Base-by-base conservation (phyloP, 2,113 vertebrate genomes). In the Vanacampus margaritifer region DNA sequence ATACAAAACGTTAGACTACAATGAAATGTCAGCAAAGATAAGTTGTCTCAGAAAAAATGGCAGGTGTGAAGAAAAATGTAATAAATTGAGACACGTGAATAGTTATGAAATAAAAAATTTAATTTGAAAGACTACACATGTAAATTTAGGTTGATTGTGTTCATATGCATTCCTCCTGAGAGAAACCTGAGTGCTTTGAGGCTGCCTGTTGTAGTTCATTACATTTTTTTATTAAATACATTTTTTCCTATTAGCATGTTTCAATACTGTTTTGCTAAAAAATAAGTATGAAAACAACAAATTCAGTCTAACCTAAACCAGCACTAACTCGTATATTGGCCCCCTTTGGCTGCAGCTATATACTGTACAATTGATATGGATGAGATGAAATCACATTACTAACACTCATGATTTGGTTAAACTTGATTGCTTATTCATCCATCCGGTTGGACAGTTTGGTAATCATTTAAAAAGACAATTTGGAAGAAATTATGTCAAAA, bases 151-250 rank as follows among this genome's bases (percentile, higher is more conserved):
- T 89, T 86, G 79, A 85, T 84, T 85, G 86, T 80, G 67, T 87
- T 76, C 72, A 76, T 80, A 81, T 86, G 71, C 32, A 75, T 80
- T 68, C 71, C 70, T 90, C 86, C 85, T 89, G n/a, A 76, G 81
- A 84, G 79, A 90, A 74, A 88, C 86, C 87, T 89, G 91, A 93
- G 88, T 50, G 82, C 57, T 77, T 79, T 67, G 76, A 57, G 74
- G 79, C 82, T 79, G 75, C 78, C 67, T 83, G 80, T 85, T 83
- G 78, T 35, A 39, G n/a, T 16, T 46, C 24, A 64, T 32, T 46
- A 23, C 11, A 48, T 26, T 26, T 26, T 57, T 35, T 35, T 35
- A 17, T 6, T 8, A 60, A 35, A 19, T 23, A 36, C n/a, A 32
- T 61, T 61, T 62, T 19, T 24, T 39, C 9, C 39, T 62, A 64